phyloP scores from a whole-genome alignment of 2,113 vertebrate species.

The Sylvilagus bachmani region DNA sequence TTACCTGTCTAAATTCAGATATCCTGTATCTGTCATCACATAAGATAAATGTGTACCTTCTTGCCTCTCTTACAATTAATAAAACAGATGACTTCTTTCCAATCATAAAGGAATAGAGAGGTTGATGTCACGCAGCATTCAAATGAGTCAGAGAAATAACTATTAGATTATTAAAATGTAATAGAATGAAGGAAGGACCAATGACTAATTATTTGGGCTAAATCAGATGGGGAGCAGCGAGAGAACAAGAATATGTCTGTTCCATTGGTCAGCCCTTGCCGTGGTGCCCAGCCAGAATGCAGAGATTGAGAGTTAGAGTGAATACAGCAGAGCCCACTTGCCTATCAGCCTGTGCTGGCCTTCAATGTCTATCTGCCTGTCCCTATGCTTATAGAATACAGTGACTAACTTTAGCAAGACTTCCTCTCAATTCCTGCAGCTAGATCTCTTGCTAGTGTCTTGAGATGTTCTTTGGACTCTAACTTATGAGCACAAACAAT shows the following conservation, averaged over 20 bases:
- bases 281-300: not conserved
- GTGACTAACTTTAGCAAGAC: rapidly evolving
- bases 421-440: not conserved
- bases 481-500: not conserved
- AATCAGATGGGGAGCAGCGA: not conserved
- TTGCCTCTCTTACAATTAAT: not conserved
- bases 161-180: not conserved
- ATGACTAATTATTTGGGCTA: not conserved
- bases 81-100: not conserved
- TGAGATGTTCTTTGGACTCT: not conserved
- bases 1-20: constrained; percentile 35
- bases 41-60: constrained; percentile 13
- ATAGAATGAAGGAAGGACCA: not conserved
- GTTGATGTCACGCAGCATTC: not conserved
- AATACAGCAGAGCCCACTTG: not conserved
- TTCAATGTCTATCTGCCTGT: not conserved
- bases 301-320: not conserved
- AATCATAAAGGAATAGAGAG: not conserved
- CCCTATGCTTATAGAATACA: not conserved
- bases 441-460: not conserved
- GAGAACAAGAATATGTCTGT: not conserved
- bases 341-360: no score
- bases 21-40: not conserved
- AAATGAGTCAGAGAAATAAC: constrained; percentile 3
- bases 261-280: not conserved